Conservation (phyloP, 1,140 invertebrate genomes). For the Tribolium madens region DNA sequence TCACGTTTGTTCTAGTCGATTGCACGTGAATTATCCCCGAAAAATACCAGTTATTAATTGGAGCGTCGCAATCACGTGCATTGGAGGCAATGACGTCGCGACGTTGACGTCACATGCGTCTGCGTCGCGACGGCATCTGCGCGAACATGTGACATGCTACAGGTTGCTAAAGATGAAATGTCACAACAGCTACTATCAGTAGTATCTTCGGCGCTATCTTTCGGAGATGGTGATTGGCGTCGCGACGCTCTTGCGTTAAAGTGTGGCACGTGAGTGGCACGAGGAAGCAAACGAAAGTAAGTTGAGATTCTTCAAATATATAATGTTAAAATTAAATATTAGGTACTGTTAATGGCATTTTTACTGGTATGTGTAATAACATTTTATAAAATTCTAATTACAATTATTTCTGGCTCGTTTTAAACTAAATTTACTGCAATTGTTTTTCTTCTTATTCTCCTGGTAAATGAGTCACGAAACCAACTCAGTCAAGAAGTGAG, state of each 20-base stretch:
- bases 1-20: conserved; percentile 15
- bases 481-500: too few relatives aligned
- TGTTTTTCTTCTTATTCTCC: too few relatives aligned
- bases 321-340: too few relatives aligned
- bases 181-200: conserved; percentile 29
- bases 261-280: conserved; percentile 4
- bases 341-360: too few relatives aligned
- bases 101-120: conserved; percentile 40
- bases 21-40: conserved; percentile 7
- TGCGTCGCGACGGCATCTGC: conserved; percentile 45
- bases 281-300: neutral
- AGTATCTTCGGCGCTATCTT: conserved; percentile 22
- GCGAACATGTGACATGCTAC: conserved; percentile 45
- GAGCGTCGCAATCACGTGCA: neutral
- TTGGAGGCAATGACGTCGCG: conserved; percentile 1
- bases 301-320: neutral
- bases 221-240: conserved; percentile 6
- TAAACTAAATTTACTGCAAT: too few relatives aligned
- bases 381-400: too few relatives aligned
- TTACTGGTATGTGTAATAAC: too few relatives aligned
- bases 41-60: conserved; percentile 19
- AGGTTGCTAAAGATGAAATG: conserved; percentile 37
- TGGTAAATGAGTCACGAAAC: too few relatives aligned
- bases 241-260: neutral
- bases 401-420: too few relatives aligned